These are phyloP conservation scores for Aurelia aurita DNA, from an alignment of 30 jellyfish, hydroid and myxozoan species.

Conservation along the genomic window DNA sequence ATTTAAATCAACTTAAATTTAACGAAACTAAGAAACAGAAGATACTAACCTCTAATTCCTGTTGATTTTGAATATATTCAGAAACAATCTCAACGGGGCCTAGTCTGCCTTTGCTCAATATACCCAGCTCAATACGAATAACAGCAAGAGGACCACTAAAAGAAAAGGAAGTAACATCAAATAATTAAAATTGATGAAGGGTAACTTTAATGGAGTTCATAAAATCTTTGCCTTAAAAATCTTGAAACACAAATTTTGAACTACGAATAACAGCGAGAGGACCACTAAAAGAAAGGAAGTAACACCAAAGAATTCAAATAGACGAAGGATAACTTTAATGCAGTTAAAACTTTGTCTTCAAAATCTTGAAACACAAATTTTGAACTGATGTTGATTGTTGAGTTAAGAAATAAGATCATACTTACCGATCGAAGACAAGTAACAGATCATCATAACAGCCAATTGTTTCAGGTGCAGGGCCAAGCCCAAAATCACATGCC, in stretches of 20 bases:
- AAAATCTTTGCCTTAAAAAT: too few species aligned
- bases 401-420: background rate
- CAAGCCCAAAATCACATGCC: conserved; percentile 85
- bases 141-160: conserved; percentile 83
- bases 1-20: too few species aligned
- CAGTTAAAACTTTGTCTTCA: too few species aligned
- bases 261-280: conserved; percentile 60
- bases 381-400: too few species aligned
- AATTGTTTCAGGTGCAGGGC: conserved; percentile 79
- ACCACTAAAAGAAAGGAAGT: conserved; percentile 51
- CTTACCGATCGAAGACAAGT: conserved; percentile 77
- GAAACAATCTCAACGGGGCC: conserved; percentile 84
- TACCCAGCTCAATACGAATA: conserved; percentile 83
- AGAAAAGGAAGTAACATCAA: background rate
- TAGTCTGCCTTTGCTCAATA: conserved; percentile 81
- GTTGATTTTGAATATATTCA: conserved; percentile 76
- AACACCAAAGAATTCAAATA: background rate
- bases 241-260: too few species aligned
- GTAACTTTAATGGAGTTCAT: too few species aligned
- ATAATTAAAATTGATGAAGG: too few species aligned
- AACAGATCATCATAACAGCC: conserved; percentile 86
- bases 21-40: too few species aligned
- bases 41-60: conserved; percentile 56
- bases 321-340: too few species aligned
- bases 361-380: too few species aligned